Base-by-base conservation (phyloP, 2,797 vertebrate genomes). In the Ammospiza maritima region DNA sequence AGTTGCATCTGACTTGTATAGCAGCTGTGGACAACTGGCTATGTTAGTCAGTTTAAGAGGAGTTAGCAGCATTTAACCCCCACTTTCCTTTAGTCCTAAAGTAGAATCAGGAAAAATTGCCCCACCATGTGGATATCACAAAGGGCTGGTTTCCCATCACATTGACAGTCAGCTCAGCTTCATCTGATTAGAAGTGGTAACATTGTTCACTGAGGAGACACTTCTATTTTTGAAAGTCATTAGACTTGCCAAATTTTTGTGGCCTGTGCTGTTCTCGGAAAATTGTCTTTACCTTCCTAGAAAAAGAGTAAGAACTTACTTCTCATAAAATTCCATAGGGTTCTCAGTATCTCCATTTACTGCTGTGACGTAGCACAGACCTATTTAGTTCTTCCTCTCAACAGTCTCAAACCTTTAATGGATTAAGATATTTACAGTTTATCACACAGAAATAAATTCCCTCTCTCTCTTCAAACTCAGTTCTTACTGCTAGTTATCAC, bases 371-470 rank as follows among this genome's bases (percentile, higher is more conserved):
- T 71, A 64, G 89, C 71, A 87, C 30, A 92, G 65, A 61, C 15
- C 6, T 66, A 19, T 87, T 78, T 65, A 11, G 25, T 83, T 48
- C 32, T 91, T 13, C 34, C 19, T 73, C 71, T 89, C 17, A 70
- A 84, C 11, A 67, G n/a, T 38, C 42, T 79, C 78, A 86, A 85
- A 50, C 25, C 17, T 85, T 57, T 91, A 92, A 79, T 54, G 48
- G 71, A 91, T 89, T 91, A 93, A 88, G 48, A 67, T 73, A 79
- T 67, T 88, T 89, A 79, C 62, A 82, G 26, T 61, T 88, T 53
- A 67, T 85, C 48, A 67, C 45, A 36, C 27, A 83, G 57, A 79
- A 79, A 38, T 62, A 74, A 89, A 91, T 72, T 71, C 36, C 20
- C n/a, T 66, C 10, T 85, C 4, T 29, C 10, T 83, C 4, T 29